These are phyloP conservation scores for Xenops minutus DNA, from an alignment of 2,797 vertebrate species.

Conservation along the genomic window DNA sequence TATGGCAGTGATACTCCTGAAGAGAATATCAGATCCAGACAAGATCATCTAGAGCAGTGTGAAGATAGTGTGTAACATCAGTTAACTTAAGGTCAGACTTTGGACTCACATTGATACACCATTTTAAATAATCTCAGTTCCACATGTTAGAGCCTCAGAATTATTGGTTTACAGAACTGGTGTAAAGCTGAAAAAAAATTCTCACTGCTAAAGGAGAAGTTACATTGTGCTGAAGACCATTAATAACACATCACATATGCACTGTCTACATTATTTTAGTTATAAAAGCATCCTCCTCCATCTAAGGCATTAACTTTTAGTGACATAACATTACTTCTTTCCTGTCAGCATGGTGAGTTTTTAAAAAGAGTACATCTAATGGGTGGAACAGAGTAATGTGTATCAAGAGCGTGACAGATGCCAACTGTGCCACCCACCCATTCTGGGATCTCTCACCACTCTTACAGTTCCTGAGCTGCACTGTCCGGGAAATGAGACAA, in stretches of 20 bases:
- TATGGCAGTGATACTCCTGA: neutral
- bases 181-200: constrained; percentile 54
- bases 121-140: neutral
- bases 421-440: neutral
- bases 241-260: constrained; percentile 25
- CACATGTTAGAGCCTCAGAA: neutral
- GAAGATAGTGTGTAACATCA: neutral
- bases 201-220: constrained; percentile 18
- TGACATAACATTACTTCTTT: neutral
- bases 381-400: neutral
- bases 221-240: neutral
- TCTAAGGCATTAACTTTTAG: neutral
- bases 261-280: neutral
- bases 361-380: neutral
- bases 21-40: neutral
- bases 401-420: neutral
- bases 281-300: constrained; percentile 16
- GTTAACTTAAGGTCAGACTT: neutral
- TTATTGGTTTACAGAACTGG: neutral
- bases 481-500: neutral
- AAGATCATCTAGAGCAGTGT: neutral
- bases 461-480: neutral
- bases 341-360: neutral
- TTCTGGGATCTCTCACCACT: neutral
- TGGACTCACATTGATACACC: neutral